A percentile compares a stretch with the other conserved stretches of the same genome.
Evolutionary conservation across 92 coral and sea anemone species (phyloP).

Genomic region (Parazoanthus darwini): DNA sequence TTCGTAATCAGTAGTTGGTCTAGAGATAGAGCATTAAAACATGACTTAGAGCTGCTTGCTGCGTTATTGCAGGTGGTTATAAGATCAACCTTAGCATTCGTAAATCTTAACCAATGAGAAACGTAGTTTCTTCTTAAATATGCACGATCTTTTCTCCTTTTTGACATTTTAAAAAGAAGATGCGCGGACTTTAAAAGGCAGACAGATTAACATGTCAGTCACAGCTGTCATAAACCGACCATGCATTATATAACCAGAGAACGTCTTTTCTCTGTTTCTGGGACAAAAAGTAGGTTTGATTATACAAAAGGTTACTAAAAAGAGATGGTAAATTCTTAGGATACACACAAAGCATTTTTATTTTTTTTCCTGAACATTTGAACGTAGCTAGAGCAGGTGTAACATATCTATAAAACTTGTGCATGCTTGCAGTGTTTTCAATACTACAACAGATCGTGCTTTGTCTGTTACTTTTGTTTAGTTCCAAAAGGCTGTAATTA

Average conservation of each 20-base stretch:
- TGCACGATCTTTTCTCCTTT: not conserved
- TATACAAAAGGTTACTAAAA: not conserved
- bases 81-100: too few relatives aligned
- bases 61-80: not conserved
- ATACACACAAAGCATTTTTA: too few relatives aligned
- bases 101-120: not conserved
- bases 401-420: too few relatives aligned
- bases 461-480: not conserved
- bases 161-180: not conserved
- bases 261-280: not conserved
- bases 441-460: not conserved
- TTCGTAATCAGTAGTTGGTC: not conserved
- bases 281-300: not conserved
- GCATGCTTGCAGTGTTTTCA: not conserved
- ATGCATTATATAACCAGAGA: not conserved
- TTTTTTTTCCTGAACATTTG: too few relatives aligned
- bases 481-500: not conserved
- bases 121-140: not conserved
- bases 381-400: not conserved
- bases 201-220: not conserved
- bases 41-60: not conserved
- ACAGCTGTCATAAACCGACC: not conserved
- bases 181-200: not conserved
- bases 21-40: not conserved
- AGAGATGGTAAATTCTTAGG: not conserved